These are phyloP conservation scores for Sebastiscus tertius DNA, from an alignment of 2,797 vertebrate genomes.

Conservation along the genomic window DNA sequence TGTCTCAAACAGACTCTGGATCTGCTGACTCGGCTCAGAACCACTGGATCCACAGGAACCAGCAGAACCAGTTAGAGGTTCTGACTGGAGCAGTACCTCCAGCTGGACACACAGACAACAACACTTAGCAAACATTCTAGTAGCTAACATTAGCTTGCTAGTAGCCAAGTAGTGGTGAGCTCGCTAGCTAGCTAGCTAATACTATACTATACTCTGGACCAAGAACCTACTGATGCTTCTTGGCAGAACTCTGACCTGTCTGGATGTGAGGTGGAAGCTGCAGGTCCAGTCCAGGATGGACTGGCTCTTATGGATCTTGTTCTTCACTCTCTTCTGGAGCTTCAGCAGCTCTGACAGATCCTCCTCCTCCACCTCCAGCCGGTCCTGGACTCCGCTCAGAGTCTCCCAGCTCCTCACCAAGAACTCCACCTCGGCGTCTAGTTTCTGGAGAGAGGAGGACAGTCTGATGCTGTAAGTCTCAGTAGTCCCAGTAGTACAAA, in stretches of 20 bases:
- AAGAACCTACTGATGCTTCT: not conserved
- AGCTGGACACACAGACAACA: conserved; percentile 46
- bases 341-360: conserved; percentile 81
- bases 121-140: not conserved
- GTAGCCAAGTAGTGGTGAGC: too few relatives aligned
- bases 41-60: conserved; percentile 10
- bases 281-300: conserved; percentile 82
- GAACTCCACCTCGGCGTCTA: conserved; percentile 86
- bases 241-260: conserved; percentile 41
- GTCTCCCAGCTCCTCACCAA: conserved; percentile 81
- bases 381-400: conserved; percentile 74
- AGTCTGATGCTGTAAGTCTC: not conserved
- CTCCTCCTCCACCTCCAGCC: conserved; percentile 76
- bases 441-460: conserved; percentile 76
- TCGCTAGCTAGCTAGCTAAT: too few relatives aligned
- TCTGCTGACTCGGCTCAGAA: conserved; percentile 60
- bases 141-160: too few relatives aligned
- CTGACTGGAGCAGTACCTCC: conserved; percentile 39
- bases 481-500: not conserved
- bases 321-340: conserved; percentile 82
- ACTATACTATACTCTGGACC: too few relatives aligned
- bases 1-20: conserved; percentile 81
- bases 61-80: not conserved
- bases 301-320: conserved; percentile 83
- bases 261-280: conserved; percentile 81